Evolutionary conservation across 2,888 invertebrate genomes (phyloP), one percentile per base, ranked within the genome.

Genomic region (Hofmannophila pseudospretella): DNA sequence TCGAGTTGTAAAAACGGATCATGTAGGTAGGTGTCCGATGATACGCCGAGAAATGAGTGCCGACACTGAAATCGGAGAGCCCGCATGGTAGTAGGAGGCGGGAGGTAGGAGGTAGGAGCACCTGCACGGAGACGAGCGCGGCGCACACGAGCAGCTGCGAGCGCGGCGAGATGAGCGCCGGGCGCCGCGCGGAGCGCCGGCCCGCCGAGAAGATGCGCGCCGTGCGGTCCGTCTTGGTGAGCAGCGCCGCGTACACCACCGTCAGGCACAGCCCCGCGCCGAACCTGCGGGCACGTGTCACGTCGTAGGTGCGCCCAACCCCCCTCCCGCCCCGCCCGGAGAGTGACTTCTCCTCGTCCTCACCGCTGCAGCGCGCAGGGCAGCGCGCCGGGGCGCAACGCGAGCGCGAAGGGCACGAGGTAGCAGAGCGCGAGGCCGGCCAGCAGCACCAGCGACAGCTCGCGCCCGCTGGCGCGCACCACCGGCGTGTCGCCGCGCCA

Each of bases 171-270:
- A 98, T 97, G 71, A 98, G 96, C 32, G 95, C 93, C 1, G 98
- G 98, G 44, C 98, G 89, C 74, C 96, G 95, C 3, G 98, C 98
- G 12, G 97, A 95, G 61, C 95, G 94, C 69, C 97, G 97, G 63
- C 97, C 95, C 8, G 98, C 97, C 70, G 97, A 96, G 81, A 99
- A 95, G 67, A 99, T 99, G 32, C 99, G 88, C 0, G 98, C 94
- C 47, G 99, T 99, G 35, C 99, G 89, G 84, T 98, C 99, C 7
- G 99, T 99, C 89, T 99, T 98, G 32, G 98, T 99, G 36, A 99
- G 89, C 16, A 99, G 88, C 0, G 99, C 97, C 0, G 97, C 97
- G 84, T 99, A 99, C 26, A 99, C 97, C 31, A 98, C 94, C 0
- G 98, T 96, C 86, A 99, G 99, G 66, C 97, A 96, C 72, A 98